These are phyloP conservation scores for Scalopus aquaticus DNA, from an alignment of 2,113 vertebrate genomes.

Conservation along the genomic window DNA sequence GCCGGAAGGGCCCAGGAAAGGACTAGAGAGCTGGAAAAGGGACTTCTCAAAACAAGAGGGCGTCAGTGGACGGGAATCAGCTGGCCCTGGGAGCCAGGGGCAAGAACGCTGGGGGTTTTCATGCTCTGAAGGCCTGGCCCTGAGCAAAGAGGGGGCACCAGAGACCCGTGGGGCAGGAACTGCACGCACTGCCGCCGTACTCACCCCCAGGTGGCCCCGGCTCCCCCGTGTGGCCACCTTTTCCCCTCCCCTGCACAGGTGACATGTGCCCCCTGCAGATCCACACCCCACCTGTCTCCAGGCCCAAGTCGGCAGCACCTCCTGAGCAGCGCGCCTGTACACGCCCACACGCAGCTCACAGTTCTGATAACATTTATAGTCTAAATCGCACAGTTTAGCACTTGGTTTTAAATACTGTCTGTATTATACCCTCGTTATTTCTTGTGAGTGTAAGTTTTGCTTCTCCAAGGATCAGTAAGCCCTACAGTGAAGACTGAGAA, in stretches of 20 bases:
- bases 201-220: too few species aligned
- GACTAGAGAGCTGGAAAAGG: neutral
- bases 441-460: slow-evolving; percentile 39
- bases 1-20: fast-evolving
- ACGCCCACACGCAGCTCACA: slow-evolving; percentile 69
- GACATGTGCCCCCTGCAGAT: neutral
- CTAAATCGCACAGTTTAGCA: slow-evolving; percentile 74
- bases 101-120: neutral
- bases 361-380: slow-evolving; percentile 77
- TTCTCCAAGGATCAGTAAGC: neutral
- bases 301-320: neutral
- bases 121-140: neutral
- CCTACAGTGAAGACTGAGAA: neutral
- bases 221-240: neutral
- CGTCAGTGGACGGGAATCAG: neutral
- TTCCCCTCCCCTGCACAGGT: neutral
- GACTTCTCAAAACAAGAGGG: neutral
- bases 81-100: neutral
- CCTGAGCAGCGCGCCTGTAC: slow-evolving; percentile 26
- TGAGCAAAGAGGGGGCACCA: neutral
- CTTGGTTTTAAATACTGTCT: slow-evolving; percentile 77
- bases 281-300: neutral
- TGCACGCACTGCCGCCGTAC: fast-evolving
- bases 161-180: neutral
- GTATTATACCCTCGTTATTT: slow-evolving; percentile 78